Base-by-base conservation (phyloP, 2,888 invertebrate genomes). In the Pemphredon lugubris region DNA sequence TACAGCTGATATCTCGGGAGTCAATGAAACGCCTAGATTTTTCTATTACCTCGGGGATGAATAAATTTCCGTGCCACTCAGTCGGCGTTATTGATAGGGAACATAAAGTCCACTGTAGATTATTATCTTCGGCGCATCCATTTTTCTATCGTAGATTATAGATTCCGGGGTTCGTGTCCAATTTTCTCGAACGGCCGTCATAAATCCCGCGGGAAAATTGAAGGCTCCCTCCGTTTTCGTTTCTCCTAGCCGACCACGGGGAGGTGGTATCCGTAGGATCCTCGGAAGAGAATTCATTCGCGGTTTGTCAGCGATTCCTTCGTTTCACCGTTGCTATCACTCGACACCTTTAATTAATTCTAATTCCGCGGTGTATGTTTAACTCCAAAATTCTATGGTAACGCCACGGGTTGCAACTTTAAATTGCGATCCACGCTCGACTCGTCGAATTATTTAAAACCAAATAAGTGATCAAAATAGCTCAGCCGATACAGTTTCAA, bases 141-240 rank as follows among this genome's bases (percentile, higher is more conserved):
- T 78, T 78, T 72, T 70, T 65, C 75, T 21, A 37, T 63, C 58
- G 50, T 68, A 73, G 78, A 78, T 79, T 79, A 79, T 71, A 68
- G 78, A 79, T 79, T 75, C 70, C 58, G 13, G 51, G 73, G 68
- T 71, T 61, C 79, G 75, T 73, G 79, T 79, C 76, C 79, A 76
- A 79, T 79, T 79, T 79, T 79, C 79, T 73, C 66, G 60, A 66
- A 76, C 66, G 58, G 70, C 68, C 75, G 34, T 53, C 68, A 67
- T 79, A 79, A 79, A 79, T 79, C 76, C 64, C 64, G 51, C 30
- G 37, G 40, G 63, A 75, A 79, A 73, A 79, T 79, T 61, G 75
- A 75, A 79, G 75, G 70, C 64, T 48, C 57, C 64, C 53, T 58
- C 42, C 60, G 47, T 63, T 50, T 63, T 21, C 51, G 51, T 32